A percentile compares a stretch with the other conserved stretches of the same genome.
phyloP scores from a whole-genome alignment of 1,140 invertebrate species.

The Drosophila prosaltans region DNA sequence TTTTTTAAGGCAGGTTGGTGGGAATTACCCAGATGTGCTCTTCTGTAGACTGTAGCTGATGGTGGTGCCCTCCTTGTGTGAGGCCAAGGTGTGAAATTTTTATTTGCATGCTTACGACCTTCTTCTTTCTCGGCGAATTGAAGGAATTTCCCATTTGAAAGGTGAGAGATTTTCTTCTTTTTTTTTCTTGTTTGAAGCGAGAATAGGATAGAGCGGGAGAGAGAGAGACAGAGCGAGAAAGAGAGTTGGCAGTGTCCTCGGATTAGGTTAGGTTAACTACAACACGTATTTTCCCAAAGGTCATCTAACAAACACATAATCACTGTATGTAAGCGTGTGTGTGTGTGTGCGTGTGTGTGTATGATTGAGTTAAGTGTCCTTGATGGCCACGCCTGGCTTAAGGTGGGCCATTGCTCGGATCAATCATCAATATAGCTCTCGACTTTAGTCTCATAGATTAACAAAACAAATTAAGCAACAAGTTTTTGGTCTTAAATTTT shows the following conservation, averaged over 20 bases:
- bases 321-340: background rate
- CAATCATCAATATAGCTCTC: constrained; percentile 10
- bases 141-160: constrained; percentile 76
- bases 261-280: constrained; percentile 4
- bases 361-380: constrained; percentile 35
- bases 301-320: constrained; percentile 29
- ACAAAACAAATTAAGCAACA: constrained; percentile 6
- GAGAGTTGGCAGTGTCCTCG: constrained; percentile 7
- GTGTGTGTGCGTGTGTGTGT: constrained; percentile 12
- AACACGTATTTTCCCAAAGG: constrained; percentile 78
- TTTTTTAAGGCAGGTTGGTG: constrained; percentile 44
- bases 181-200: constrained; percentile 18
- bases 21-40: constrained; percentile 59
- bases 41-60: background rate
- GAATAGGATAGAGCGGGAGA: constrained; percentile 1
- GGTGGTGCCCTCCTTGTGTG: constrained; percentile 16
- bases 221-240: constrained; percentile 13
- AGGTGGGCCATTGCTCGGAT: constrained; percentile 30
- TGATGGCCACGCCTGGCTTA: constrained; percentile 53
- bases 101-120: constrained; percentile 74
- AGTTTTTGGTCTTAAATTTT: background rate
- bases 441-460: constrained; percentile 5
- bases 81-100: constrained; percentile 75
- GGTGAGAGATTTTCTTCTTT: constrained; percentile 60
- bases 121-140: constrained; percentile 31